Conservation (phyloP, 2,113 vertebrate species). For the Ciconia stormi region DNA sequence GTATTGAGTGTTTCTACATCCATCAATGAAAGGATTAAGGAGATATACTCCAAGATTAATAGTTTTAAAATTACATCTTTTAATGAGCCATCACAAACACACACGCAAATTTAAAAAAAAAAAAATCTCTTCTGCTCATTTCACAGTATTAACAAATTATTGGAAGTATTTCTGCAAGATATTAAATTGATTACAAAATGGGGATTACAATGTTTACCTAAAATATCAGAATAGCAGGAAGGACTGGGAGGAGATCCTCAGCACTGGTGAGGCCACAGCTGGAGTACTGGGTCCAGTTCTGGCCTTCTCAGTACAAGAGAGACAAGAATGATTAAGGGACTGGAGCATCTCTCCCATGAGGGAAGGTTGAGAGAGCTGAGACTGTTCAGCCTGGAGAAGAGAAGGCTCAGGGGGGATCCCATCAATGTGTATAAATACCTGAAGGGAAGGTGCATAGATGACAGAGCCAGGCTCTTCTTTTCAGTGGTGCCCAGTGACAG, state of each 20-base stretch:
- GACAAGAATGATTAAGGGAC: not conserved
- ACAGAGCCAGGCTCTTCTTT: not conserved
- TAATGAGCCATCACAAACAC: not conserved
- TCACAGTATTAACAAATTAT: not conserved
- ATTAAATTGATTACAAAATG: not conserved
- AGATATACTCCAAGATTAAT: not conserved
- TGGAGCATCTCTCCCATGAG: not conserved
- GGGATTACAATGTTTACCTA: not conserved
- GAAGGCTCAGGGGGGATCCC: not conserved
- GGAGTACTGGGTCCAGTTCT: not conserved
- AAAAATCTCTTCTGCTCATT: not conserved
- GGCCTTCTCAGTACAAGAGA: not conserved
- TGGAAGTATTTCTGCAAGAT: not conserved
- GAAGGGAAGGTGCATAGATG: not conserved
- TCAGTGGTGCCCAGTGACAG: not conserved
- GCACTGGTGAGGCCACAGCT: not conserved
- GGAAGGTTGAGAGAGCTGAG: not conserved
- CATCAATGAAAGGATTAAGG: not conserved
- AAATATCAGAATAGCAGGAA: not conserved
- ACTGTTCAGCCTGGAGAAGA: not conserved
- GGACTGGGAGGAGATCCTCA: not conserved
- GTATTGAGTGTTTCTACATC: not conserved
- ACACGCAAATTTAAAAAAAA: not conserved
- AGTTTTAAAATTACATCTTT: not conserved
- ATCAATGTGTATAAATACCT: not conserved